phyloP scores from a whole-genome alignment of 2,797 vertebrate species.

The Heteromormyrus szaboi region DNA sequence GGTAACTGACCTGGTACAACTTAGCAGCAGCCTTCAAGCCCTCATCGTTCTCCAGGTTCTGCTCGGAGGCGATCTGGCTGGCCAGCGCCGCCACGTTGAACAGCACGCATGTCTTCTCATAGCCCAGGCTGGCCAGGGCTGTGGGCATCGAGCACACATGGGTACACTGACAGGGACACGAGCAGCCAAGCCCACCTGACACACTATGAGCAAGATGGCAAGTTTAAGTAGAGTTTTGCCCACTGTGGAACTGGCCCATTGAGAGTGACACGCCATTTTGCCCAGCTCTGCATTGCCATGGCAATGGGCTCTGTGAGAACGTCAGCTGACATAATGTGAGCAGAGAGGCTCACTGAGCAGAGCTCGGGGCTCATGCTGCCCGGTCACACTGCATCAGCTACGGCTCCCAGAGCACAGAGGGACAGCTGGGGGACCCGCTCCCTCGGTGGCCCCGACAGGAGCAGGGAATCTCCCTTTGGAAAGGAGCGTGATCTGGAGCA shows the following conservation, averaged over 20 bases:
- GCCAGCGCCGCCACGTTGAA: slow-evolving; percentile 92
- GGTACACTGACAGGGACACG: not conserved
- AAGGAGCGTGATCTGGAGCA: not conserved
- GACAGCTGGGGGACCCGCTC: not conserved
- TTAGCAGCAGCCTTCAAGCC: slow-evolving; percentile 88
- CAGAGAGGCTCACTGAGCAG: not conserved
- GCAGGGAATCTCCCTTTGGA: not conserved
- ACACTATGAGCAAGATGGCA: not conserved
- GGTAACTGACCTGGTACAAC: slow-evolving; percentile 80
- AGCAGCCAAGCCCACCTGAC: not conserved
- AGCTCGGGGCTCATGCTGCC: not conserved
- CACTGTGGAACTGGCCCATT: not conserved
- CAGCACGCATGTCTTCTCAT: slow-evolving; percentile 95
- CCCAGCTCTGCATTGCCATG: not conserved
- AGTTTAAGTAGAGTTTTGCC: not conserved
- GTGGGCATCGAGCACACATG: slow-evolving; percentile 12
- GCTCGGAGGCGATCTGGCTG: slow-evolving; percentile 94
- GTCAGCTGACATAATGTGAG: not conserved
- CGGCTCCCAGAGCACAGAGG: not conserved
- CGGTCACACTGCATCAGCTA: not conserved
- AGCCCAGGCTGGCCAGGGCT: slow-evolving; percentile 92
- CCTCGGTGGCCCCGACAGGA: not conserved
- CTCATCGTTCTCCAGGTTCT: slow-evolving; percentile 95
- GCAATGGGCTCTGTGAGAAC: not conserved
- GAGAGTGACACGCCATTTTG: not conserved